Conservation (phyloP, 2,888 invertebrate species). For the Synanthedon vespiformis region DNA sequence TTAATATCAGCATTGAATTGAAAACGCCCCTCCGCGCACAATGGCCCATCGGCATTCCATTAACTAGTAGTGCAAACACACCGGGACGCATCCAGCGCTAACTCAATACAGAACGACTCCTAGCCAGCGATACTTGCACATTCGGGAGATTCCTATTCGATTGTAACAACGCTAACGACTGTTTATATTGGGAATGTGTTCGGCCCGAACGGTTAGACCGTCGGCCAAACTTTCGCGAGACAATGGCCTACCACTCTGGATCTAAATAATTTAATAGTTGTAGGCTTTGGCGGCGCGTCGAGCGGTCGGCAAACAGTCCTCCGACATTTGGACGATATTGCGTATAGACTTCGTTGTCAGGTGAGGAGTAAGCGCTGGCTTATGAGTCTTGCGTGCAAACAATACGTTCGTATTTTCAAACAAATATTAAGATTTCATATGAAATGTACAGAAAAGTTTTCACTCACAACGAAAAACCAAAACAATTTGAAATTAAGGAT, state of each 20-base stretch:
- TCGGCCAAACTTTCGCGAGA: conserved; percentile 49
- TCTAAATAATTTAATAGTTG: conserved; percentile 65
- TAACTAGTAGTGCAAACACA: conserved; percentile 60
- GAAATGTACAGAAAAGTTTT: not conserved
- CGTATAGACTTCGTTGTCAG: not conserved
- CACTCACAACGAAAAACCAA: too few species aligned
- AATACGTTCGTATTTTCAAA: conserved; percentile 6
- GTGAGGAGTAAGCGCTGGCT: conserved; percentile 6
- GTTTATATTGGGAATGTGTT: conserved; percentile 47
- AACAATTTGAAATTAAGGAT: too few species aligned
- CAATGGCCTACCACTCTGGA: conserved; percentile 50
- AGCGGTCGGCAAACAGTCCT: conserved; percentile 48
- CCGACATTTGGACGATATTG: conserved; percentile 7
- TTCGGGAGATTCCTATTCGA: conserved; percentile 29
- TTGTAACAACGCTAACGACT: conserved; percentile 48
- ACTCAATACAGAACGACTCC: conserved; percentile 53
- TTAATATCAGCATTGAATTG: conserved; percentile 53
- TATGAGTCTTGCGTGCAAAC: conserved; percentile 8
- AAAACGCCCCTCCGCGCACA: conserved; percentile 50
- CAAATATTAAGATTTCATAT: not conserved
- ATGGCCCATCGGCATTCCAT: conserved; percentile 63
- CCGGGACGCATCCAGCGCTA: conserved; percentile 46
- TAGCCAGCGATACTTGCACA: conserved; percentile 45
- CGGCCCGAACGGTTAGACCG: conserved; percentile 23
- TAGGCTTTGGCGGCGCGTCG: conserved; percentile 27